Conservation (phyloP, 1,140 invertebrate species). For the Lucilia cuprina region DNA sequence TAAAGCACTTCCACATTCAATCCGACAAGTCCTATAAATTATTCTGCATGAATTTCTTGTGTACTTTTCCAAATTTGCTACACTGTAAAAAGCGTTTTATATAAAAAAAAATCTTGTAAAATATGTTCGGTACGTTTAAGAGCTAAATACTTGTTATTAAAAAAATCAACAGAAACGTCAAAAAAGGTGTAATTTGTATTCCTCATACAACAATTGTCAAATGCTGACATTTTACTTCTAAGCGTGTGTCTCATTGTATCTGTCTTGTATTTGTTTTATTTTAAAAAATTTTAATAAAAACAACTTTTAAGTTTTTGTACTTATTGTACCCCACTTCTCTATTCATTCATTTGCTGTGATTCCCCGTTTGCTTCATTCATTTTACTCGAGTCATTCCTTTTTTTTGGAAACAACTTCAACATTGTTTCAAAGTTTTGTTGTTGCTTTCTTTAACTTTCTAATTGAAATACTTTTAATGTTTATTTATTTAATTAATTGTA, state of each 20-base stretch:
- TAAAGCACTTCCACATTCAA: no score
- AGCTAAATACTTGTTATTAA: constrained; percentile 16
- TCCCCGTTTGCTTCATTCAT: not conserved
- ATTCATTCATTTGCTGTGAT: not conserved
- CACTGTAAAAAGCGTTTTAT: not conserved
- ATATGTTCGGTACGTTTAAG: constrained; percentile 13
- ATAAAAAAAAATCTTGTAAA: not conserved
- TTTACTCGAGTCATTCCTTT: not conserved
- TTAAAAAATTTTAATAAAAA: not conserved
- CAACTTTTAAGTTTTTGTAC: not conserved
- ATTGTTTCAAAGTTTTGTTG: constrained; percentile 14
- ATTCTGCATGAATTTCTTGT: no score
- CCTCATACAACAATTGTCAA: constrained; percentile 19
- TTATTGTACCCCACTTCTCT: not conserved
- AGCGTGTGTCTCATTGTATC: not conserved
- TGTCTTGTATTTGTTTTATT: not conserved
- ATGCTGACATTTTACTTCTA: constrained; percentile 25
- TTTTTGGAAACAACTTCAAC: not conserved
- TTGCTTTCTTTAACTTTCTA: constrained; percentile 5
- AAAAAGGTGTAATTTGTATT: constrained; percentile 13
- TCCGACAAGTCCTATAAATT: no score
- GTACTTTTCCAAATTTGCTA: not conserved
- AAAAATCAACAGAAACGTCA: not conserved
- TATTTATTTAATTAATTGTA: constrained; percentile 30
- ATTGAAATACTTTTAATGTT: constrained; percentile 35